Evolutionary conservation across 2,113 vertebrate species (phyloP).

Genomic region (Charina bottae): DNA sequence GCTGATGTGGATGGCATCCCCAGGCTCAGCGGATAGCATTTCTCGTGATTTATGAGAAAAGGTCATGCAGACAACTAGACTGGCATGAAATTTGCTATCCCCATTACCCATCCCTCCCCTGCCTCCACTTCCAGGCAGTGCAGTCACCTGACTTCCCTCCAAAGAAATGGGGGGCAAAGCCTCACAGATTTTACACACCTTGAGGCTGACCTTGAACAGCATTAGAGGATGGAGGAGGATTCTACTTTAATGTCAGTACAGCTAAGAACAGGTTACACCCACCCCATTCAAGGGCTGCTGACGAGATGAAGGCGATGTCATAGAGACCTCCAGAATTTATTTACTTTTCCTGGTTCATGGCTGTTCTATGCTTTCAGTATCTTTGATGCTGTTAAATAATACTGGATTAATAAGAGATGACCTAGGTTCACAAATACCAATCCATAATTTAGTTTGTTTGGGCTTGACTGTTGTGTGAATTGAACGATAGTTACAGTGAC

Average conservation of each 20-base stretch:
- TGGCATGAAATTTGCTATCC: background rate
- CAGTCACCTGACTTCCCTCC: background rate
- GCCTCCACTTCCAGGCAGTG: background rate
- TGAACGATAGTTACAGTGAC: background rate
- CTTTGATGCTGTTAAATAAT: background rate
- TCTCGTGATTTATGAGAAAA: background rate
- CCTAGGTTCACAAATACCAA: background rate
- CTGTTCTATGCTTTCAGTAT: background rate
- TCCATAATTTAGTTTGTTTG: background rate
- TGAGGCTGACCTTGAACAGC: background rate
- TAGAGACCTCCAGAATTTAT: background rate
- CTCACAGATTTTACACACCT: background rate
- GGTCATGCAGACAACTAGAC: background rate
- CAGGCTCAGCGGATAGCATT: background rate
- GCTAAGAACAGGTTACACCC: background rate
- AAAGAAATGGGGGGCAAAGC: background rate
- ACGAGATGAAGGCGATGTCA: background rate
- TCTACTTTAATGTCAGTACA: background rate
- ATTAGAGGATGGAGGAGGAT: background rate
- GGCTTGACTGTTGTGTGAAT: too few relatives aligned
- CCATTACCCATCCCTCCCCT: background rate
- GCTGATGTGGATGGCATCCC: background rate
- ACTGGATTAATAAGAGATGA: background rate
- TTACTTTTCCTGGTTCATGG: background rate
- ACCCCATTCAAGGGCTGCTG: background rate